Percentiles rank a stretch among this genome's conserved stretches.
Conservation (phyloP, 2,113 vertebrate genomes). For the Cheilinus undulatus region DNA sequence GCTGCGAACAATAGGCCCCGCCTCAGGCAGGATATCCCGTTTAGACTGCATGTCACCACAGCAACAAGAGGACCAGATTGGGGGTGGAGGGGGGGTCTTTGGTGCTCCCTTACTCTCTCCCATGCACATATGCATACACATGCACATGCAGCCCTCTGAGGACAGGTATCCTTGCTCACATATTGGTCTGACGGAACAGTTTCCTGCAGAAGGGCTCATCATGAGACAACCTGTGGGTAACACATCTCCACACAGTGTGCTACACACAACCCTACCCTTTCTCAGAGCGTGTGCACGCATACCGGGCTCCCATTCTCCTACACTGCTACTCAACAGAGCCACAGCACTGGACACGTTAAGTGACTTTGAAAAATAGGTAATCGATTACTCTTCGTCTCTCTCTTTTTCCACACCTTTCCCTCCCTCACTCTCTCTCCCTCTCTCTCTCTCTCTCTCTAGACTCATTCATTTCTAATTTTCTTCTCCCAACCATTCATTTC, state of each 20-base stretch:
- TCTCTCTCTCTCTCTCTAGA: constrained; percentile 10
- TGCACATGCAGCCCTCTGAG: constrained; percentile 14
- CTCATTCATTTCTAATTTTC: constrained; percentile 44
- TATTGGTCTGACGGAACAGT: constrained; percentile 45
- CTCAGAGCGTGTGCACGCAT: constrained; percentile 89
- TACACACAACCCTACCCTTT: constrained; percentile 5
- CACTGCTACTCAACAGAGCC: constrained; percentile 85
- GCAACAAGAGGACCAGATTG: constrained; percentile 59
- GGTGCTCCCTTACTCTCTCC: background rate
- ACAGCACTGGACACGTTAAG: constrained; percentile 88
- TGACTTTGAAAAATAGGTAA: constrained; percentile 97
- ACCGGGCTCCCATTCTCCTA: constrained; percentile 81
- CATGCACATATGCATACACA: constrained; percentile 29
- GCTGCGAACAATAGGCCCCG: constrained; percentile 75
- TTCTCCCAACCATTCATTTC: constrained; percentile 31
- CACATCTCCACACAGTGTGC: background rate
- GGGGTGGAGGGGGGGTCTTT: constrained; percentile 27
- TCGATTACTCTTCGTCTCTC: constrained; percentile 88
- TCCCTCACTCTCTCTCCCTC: constrained; percentile 37
- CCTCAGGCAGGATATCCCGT: constrained; percentile 83
- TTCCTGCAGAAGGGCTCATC: constrained; percentile 48
- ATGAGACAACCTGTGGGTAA: constrained; percentile 33
- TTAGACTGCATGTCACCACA: constrained; percentile 79
- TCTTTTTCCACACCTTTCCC: constrained; percentile 7
- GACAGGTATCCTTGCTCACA: constrained; percentile 43